phyloP scores from a whole-genome alignment of 2,888 invertebrate species.

The Cryptophagus acutangulus region DNA sequence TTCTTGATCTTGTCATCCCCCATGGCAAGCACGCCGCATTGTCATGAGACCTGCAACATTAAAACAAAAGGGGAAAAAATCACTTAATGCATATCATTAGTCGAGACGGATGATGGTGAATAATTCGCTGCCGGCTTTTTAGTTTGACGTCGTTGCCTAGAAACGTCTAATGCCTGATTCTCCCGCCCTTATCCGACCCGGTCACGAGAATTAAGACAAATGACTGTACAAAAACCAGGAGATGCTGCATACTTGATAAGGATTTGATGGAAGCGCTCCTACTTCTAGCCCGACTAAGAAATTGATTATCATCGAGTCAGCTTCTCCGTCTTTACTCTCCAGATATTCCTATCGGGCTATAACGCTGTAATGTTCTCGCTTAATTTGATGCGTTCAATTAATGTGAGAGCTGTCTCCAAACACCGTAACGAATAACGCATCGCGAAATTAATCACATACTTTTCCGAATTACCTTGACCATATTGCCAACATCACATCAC shows the following conservation, averaged over 20 bases:
- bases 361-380: constrained; percentile 15
- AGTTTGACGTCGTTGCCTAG: constrained; percentile 28
- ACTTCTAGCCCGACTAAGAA: constrained; percentile 23
- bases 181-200: constrained; percentile 29
- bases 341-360: no score
- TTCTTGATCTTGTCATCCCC: constrained; percentile 45
- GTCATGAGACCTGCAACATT: constrained; percentile 45
- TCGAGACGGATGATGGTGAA: constrained; percentile 13
- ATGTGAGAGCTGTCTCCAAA: constrained; percentile 10
- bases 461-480: no score
- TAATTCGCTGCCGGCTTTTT: constrained; percentile 13
- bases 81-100: constrained; percentile 17
- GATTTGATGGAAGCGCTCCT: constrained; percentile 32
- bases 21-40: constrained; percentile 44
- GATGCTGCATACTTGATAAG: constrained; percentile 36
- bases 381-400: constrained; percentile 15
- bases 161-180: constrained; percentile 28
- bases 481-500: no score
- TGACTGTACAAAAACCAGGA: constrained; percentile 33
- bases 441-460: no score
- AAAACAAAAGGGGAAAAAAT: constrained; percentile 7
- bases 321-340: constrained; percentile 8
- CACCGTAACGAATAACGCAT: no score
- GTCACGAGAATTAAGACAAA: constrained; percentile 35
- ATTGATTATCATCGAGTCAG: constrained; percentile 28